Conservation (phyloP, 2,797 vertebrate species). For the Pipistrellus pipistrellus region DNA sequence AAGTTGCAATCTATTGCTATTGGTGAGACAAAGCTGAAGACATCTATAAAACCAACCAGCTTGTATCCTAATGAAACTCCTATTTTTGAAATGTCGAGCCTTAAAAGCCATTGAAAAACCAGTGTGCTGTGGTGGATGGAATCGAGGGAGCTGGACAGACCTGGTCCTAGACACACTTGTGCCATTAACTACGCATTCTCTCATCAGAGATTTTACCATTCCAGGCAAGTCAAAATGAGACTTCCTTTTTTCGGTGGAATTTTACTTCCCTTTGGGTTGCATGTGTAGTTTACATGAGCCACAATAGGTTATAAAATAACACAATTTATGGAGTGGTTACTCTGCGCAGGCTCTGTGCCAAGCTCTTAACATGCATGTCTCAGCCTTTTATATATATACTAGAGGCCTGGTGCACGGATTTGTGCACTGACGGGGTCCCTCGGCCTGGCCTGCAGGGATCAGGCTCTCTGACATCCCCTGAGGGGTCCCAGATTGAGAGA, state of each 20-base stretch:
- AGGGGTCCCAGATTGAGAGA: too few relatives aligned
- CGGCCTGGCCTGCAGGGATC: too few relatives aligned
- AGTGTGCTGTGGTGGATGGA: neutral
- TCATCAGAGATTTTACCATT: neutral
- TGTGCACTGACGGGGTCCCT: too few relatives aligned
- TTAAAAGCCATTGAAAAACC: constrained; percentile 1
- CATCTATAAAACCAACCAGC: neutral
- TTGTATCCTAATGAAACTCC: neutral
- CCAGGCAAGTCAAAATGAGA: neutral
- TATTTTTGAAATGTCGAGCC: constrained; percentile 20
- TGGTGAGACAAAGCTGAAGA: neutral
- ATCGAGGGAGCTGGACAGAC: neutral
- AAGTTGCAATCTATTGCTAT: neutral
- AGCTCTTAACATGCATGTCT: neutral
- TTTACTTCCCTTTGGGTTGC: neutral
- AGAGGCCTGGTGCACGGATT: too few relatives aligned
- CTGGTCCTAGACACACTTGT: neutral
- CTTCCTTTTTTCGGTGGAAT: neutral
- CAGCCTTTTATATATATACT: too few relatives aligned
- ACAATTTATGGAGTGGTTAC: neutral
- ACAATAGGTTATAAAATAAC: neutral
- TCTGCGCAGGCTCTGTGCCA: neutral
- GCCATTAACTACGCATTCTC: neutral
- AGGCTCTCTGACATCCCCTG: too few relatives aligned
- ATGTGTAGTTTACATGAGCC: neutral